Conservation (phyloP, 2,113 vertebrate genomes). For the Rhadina sibilatrix region DNA sequence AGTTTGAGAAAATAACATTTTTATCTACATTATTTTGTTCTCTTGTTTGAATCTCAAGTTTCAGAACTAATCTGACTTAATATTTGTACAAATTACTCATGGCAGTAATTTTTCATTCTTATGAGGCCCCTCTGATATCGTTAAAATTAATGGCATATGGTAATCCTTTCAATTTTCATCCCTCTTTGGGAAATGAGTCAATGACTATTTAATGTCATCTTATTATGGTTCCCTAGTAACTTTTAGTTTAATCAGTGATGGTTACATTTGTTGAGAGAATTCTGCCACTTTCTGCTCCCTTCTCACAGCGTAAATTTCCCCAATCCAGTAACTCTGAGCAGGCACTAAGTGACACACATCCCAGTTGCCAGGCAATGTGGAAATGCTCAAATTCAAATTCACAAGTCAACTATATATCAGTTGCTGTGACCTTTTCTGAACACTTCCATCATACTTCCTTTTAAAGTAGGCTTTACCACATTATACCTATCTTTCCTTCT, state of each 20-base stretch:
- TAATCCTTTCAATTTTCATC: slow-evolving; percentile 35
- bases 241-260: slow-evolving; percentile 20
- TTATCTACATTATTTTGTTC: not conserved
- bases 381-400: slow-evolving; percentile 48
- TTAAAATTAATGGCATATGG: slow-evolving; percentile 46
- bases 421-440: slow-evolving; percentile 38
- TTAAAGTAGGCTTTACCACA: not conserved
- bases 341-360: not conserved
- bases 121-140: not conserved
- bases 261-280: slow-evolving; percentile 35
- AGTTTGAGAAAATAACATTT: not conserved
- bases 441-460: slow-evolving; percentile 30
- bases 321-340: slow-evolving; percentile 3
- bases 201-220: slow-evolving; percentile 45
- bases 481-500: not conserved
- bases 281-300: not conserved
- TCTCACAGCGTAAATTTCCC: not conserved
- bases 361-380: slow-evolving; percentile 43
- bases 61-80: slow-evolving; percentile 9
- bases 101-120: not conserved
- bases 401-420: not conserved
- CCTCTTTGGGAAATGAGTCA: slow-evolving; percentile 48
- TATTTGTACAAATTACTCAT: not conserved
- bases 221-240: not conserved
- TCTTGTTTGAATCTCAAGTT: not conserved